These are phyloP conservation scores for Lepus timidus DNA, from an alignment of 2,113 vertebrate genomes.

Conservation along the genomic window DNA sequence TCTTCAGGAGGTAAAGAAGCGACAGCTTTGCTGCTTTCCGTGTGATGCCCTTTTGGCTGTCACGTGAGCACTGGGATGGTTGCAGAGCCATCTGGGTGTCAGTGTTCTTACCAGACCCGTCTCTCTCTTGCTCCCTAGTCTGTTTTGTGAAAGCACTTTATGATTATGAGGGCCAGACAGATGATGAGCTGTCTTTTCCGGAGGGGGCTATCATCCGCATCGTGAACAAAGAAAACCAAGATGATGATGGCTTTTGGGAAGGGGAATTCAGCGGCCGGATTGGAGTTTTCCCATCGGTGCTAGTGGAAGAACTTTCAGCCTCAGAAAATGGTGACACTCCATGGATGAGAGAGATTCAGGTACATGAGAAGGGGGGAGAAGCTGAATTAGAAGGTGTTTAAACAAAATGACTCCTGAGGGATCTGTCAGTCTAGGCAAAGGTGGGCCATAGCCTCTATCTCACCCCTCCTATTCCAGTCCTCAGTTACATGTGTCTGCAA, in stretches of 20 bases:
- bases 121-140: conserved; percentile 84
- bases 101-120: conserved; percentile 41
- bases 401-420: not conserved
- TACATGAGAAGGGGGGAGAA: conserved; percentile 40
- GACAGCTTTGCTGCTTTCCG: not conserved
- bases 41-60: not conserved
- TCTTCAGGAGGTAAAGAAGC: conserved; percentile 43
- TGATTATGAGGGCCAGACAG: conserved; percentile 98
- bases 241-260: conserved; percentile 99
- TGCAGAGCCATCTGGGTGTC: not conserved
- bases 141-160: conserved; percentile 98
- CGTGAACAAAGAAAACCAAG: conserved; percentile 97
- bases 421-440: not conserved
- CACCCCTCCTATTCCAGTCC: not conserved
- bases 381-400: not conserved
- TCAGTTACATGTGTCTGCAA: not conserved
- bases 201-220: conserved; percentile 98
- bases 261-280: conserved; percentile 95
- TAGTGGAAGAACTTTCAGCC: conserved; percentile 94
- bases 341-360: conserved; percentile 90
- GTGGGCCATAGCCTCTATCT: not conserved
- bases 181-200: conserved; percentile 96
- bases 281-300: conserved; percentile 97
- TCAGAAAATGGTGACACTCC: conserved; percentile 93
- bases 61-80: not conserved